Conservation (phyloP, 1,140 invertebrate species). For the Microvelia longipes region DNA sequence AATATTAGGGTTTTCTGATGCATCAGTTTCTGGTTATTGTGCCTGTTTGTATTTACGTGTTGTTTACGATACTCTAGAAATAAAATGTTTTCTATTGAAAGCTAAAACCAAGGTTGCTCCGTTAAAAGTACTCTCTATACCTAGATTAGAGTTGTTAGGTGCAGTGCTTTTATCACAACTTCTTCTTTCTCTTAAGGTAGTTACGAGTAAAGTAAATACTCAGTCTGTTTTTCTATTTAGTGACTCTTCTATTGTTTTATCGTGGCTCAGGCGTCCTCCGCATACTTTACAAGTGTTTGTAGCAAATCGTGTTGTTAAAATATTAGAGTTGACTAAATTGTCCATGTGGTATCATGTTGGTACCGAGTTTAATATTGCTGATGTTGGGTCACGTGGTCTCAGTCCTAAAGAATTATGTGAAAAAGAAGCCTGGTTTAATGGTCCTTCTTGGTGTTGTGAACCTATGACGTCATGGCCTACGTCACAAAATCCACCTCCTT, state of each 20-base stretch:
- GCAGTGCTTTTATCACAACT: conserved; percentile 21
- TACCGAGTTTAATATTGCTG: conserved; percentile 28
- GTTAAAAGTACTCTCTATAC: conserved; percentile 26
- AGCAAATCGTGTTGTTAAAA: conserved; percentile 9
- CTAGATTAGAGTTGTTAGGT: conserved; percentile 27
- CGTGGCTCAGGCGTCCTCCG: conserved; percentile 20
- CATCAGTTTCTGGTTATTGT: conserved; percentile 22
- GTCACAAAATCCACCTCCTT: background rate
- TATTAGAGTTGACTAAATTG: background rate
- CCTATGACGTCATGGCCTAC: background rate
- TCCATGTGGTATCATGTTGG: conserved; percentile 13
- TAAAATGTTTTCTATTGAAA: conserved; percentile 19
- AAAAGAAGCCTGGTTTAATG: conserved; percentile 29
- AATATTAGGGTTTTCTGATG: conserved; percentile 25
- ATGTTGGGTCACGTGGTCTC: conserved; percentile 30
- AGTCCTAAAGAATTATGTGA: conserved; percentile 18
- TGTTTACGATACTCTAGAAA: conserved; percentile 13
- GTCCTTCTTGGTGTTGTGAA: conserved; percentile 19
- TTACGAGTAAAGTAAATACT: background rate
- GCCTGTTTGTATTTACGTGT: conserved; percentile 13
- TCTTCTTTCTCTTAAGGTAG: background rate
- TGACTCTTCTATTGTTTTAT: conserved; percentile 24
- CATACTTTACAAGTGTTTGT: conserved; percentile 17
- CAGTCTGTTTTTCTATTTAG: background rate
- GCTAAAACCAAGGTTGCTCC: conserved; percentile 30